phyloP scores from a whole-genome alignment of 2,113 vertebrate species.

The Clinocottus analis region DNA sequence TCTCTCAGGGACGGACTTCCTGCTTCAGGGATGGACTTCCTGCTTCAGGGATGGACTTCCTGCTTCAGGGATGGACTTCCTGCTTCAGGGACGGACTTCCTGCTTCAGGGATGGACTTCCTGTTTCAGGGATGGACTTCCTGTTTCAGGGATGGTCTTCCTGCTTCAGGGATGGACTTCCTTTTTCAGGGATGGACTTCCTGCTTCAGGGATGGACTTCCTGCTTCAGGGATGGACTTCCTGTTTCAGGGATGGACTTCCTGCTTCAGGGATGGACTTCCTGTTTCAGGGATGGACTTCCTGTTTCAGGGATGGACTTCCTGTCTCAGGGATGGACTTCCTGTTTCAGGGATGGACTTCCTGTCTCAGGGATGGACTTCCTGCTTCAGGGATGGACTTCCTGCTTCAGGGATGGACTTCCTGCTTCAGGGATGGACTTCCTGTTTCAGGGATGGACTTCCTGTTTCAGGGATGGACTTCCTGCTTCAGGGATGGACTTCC shows the following conservation, averaged over 20 bases:
- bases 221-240: conserved; percentile 58
- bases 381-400: conserved; percentile 77
- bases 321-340: conserved; percentile 80
- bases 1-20: conserved; percentile 79
- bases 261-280: conserved; percentile 58
- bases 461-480: conserved; percentile 80
- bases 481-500: conserved; percentile 77
- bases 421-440: no score
- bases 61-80: conserved; percentile 77
- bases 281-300: conserved; percentile 80
- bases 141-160: conserved; percentile 80
- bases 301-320: conserved; percentile 58
- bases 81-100: conserved; percentile 77
- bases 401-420: conserved; percentile 77
- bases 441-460: no score
- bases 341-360: conserved; percentile 58
- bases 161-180: conserved; percentile 58
- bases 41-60: conserved; percentile 77
- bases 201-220: conserved; percentile 77
- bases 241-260: conserved; percentile 80
- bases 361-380: conserved; percentile 80
- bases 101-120: no score
- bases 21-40: conserved; percentile 53
- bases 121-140: no score
- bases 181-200: conserved; percentile 80